A percentile compares a stretch with the other conserved stretches of the same genome.
These are phyloP conservation scores for Melikaiella ostensackeni DNA, from an alignment of 2,888 invertebrate genomes.

Conservation along the genomic window DNA sequence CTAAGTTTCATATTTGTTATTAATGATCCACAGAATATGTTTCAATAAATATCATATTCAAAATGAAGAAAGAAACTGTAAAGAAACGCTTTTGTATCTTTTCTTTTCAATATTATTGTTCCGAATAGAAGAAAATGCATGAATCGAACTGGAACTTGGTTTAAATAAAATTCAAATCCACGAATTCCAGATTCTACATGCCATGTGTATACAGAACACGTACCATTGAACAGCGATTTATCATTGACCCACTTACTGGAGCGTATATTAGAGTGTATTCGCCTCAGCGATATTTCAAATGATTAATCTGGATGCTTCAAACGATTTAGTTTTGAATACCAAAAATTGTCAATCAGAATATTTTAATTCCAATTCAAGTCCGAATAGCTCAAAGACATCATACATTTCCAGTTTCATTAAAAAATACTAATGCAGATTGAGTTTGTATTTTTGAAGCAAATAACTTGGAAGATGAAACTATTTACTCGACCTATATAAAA, in stretches of 20 bases:
- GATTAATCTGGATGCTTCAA: slow-evolving; percentile 36
- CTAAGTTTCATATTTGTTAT: too few species aligned
- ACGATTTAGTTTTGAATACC: slow-evolving; percentile 24
- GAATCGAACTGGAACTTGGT: slow-evolving; percentile 30
- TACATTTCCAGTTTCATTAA: too few species aligned
- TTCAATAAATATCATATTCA: too few species aligned
- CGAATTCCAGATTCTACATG: slow-evolving; percentile 29
- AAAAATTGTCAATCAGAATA: slow-evolving; percentile 26
- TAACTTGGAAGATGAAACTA: too few species aligned
- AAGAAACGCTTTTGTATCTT: neutral
- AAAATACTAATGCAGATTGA: too few species aligned
- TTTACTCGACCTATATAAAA: too few species aligned
- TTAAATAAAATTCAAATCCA: slow-evolving; percentile 37
- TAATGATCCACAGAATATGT: too few species aligned
- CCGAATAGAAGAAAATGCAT: neutral
- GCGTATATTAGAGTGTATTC: slow-evolving; percentile 27
- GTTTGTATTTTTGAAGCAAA: too few species aligned
- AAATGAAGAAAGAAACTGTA: neutral
- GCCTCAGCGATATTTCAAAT: slow-evolving; percentile 38
- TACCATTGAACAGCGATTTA: slow-evolving; percentile 36
- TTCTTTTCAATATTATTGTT: neutral
- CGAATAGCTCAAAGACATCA: neutral
- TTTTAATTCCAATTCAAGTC: neutral
- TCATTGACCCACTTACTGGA: slow-evolving; percentile 37
- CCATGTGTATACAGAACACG: slow-evolving; percentile 26